Percentiles rank a stretch among this genome's conserved stretches.
phyloP scores from a whole-genome alignment of 2,888 invertebrate genomes.

The Tipula unca region DNA sequence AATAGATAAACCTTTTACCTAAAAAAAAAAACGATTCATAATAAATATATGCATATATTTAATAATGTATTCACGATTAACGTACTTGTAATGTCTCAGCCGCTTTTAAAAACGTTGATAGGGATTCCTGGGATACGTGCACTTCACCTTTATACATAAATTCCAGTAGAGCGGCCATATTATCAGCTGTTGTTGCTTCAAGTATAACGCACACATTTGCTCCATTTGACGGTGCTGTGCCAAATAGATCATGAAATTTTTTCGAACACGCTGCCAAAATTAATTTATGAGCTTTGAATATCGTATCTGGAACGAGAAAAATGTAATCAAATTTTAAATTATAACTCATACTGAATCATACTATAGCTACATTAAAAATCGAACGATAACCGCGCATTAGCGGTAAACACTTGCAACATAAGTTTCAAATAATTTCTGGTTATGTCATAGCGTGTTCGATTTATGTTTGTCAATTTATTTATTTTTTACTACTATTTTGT shows the following conservation, averaged over 20 bases:
- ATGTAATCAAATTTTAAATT: not conserved
- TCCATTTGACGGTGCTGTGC: slow-evolving; percentile 72
- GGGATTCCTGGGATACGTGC: slow-evolving; percentile 84
- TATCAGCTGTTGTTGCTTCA: slow-evolving; percentile 81
- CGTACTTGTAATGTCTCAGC: slow-evolving; percentile 80
- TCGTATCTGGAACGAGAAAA: slow-evolving; percentile 57
- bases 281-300: slow-evolving; percentile 84
- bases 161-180: slow-evolving; percentile 83
- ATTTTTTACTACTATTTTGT: not conserved
- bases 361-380: not conserved
- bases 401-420: not conserved
- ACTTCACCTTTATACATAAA: slow-evolving; percentile 94
- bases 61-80: slow-evolving; percentile 20
- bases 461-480: not conserved
- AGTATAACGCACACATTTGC: slow-evolving; percentile 71
- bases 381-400: not conserved
- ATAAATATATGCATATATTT: not conserved
- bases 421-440: not conserved
- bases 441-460: not conserved
- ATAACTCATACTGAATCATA: not conserved
- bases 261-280: slow-evolving; percentile 90
- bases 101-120: slow-evolving; percentile 84
- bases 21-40: slow-evolving; percentile 24
- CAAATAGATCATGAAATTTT: slow-evolving; percentile 85
- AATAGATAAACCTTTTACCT: slow-evolving; percentile 71